phyloP scores from a whole-genome alignment of 2,113 vertebrate genomes.

The Hydrochoerus hydrochaeris region DNA sequence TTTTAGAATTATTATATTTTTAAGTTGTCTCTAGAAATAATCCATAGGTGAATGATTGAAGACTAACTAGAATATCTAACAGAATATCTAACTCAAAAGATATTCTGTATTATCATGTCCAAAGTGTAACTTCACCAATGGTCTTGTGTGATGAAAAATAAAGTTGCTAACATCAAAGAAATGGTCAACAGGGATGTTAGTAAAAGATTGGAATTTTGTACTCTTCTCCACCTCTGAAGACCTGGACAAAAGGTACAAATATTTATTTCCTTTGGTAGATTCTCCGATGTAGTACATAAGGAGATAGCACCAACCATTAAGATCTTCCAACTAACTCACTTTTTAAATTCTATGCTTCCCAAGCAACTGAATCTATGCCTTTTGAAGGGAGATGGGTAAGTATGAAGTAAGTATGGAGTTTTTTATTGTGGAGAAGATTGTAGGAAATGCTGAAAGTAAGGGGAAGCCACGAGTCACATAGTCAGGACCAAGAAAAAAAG shows the following conservation, averaged over 20 bases:
- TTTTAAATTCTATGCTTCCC: background rate
- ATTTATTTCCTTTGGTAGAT: background rate
- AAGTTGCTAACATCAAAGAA: background rate
- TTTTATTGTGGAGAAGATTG: background rate
- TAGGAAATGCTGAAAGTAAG: background rate
- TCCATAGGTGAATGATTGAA: background rate
- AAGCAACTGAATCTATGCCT: background rate
- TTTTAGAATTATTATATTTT: background rate
- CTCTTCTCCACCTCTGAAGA: background rate
- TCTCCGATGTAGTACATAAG: background rate
- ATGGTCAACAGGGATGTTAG: background rate
- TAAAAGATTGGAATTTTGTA: background rate
- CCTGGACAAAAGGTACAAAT: background rate
- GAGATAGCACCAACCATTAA: background rate
- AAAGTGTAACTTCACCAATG: background rate
- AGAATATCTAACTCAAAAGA: too few relatives aligned
- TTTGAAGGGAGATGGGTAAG: background rate
- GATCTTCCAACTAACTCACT: background rate
- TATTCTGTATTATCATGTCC: background rate
- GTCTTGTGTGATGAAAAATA: background rate
- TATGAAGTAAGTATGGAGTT: background rate
- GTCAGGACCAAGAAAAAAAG: background rate
- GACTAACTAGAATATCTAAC: too few relatives aligned
- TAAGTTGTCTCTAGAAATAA: background rate
- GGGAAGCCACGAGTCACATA: conserved; percentile 10